Conservation (phyloP, 2,113 vertebrate genomes). For the Picathartes gymnocephalus region DNA sequence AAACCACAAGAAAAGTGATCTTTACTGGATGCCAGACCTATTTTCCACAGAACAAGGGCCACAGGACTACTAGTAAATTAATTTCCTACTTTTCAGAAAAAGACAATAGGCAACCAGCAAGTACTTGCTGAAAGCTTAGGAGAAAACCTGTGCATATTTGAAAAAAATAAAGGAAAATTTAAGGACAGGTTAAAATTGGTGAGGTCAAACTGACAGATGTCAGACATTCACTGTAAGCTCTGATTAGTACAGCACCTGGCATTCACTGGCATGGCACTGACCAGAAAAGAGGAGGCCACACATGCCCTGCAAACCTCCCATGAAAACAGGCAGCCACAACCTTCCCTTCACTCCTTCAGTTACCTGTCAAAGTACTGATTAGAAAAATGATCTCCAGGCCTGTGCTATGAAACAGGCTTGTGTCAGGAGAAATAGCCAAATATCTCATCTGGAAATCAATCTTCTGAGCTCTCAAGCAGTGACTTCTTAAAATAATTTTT, state of each 20-base stretch:
- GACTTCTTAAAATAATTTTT: neutral
- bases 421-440: neutral
- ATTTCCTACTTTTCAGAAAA: neutral
- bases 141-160: neutral
- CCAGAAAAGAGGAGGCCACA: neutral
- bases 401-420: neutral
- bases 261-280: neutral
- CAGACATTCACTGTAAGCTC: neutral
- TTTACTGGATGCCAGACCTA: neutral
- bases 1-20: neutral
- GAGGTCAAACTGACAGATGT: neutral
- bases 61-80: neutral
- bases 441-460: neutral
- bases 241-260: neutral
- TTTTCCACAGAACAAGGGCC: neutral
- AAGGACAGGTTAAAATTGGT: neutral
- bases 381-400: neutral
- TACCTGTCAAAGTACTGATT: neutral
- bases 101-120: neutral
- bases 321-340: neutral
- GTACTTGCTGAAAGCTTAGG: neutral
- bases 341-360: neutral
- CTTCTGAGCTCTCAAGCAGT: neutral
- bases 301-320: neutral
- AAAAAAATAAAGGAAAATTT: neutral